Base-by-base conservation (phyloP, 2,113 vertebrate species). In the Aspidoscelis tigris region DNA sequence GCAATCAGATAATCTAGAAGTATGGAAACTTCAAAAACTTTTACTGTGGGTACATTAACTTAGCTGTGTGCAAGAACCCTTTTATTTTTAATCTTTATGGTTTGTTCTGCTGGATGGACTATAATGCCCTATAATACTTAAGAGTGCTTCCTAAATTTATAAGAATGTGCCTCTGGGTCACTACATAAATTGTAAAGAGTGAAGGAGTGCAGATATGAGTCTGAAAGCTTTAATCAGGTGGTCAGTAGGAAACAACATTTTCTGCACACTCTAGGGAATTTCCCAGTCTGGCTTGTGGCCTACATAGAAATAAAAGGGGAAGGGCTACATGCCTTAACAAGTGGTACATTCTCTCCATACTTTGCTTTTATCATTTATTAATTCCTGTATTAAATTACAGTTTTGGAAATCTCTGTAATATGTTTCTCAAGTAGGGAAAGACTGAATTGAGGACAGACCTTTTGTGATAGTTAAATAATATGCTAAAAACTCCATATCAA, bases 281-380 rank as follows among this genome's bases (percentile, higher is more conserved):
- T 58, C 71, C 70, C 41, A 76, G 20, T 47, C 11, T 86, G 47
- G n/a, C 66, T 76, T 81, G 22, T 69, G n/a, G 4, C 50, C 14
- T 79, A 39, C n/a, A 73, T 14, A 73, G n/a, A 68, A 47, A 75
- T 21, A 83, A 80, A 83, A 80, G 71, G 84, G 84, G 61, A 65
- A 0, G 2, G 80, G 77, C 85, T 88, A 69, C 1, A 0, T 89
- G 77, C 33, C 43, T 50, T 86, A 77, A 87, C 89, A 80, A 84
- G 77, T 77, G 39, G 0, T 75, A 84, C 93, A 89, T 89, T 93
- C 88, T 72, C 88, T 85, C 88, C 88, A 90, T 90, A 88, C 86
- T n/a, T 92, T 82, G 90, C 92, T 93, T 91, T 93, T 76, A 90
- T 94, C 88, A 92, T 87, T 41, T 85, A 87, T 90, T 14, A 92